Conservation (phyloP, 2,797 vertebrate genomes). For the Gadopsis marmoratus region DNA sequence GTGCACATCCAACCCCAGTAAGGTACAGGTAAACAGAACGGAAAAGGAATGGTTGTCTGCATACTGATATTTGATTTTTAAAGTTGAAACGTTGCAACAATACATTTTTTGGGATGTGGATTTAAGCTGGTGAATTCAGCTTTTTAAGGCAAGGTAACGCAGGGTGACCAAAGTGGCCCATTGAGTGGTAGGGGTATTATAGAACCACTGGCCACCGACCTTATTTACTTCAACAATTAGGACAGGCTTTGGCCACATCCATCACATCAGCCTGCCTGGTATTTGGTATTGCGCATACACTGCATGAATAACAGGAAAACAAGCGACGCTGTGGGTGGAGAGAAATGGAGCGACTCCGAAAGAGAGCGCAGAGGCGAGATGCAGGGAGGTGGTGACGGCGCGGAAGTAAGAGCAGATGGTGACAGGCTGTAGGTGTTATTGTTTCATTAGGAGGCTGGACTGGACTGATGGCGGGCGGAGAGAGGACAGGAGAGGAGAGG, state of each 20-base stretch:
- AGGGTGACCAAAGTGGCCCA: not conserved
- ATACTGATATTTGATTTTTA: not conserved
- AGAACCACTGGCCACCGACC: not conserved
- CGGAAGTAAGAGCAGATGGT: conserved; percentile 73
- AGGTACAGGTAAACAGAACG: not conserved
- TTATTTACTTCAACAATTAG: not conserved
- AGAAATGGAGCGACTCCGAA: conserved; percentile 12
- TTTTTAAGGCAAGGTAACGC: too few relatives aligned
- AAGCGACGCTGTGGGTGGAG: conserved; percentile 28
- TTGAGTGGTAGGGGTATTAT: not conserved
- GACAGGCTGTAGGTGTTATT: conserved; percentile 75
- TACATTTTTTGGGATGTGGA: not conserved
- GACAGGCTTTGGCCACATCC: conserved; percentile 20
- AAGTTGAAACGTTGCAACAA: not conserved
- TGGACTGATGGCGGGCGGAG: conserved; percentile 39
- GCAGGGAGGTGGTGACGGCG: conserved; percentile 39
- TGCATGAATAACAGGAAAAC: conserved; percentile 33
- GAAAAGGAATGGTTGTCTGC: not conserved
- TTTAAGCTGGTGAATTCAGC: not conserved
- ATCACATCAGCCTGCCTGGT: conserved; percentile 25
- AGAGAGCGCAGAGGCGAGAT: conserved; percentile 14
- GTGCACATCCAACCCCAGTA: not conserved
- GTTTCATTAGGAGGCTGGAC: conserved; percentile 75
- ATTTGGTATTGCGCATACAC: conserved; percentile 20
- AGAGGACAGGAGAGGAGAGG: conserved; percentile 29